These are phyloP conservation scores for Macroramphosus scolopax DNA, from an alignment of 2,797 vertebrate species.

Conservation along the genomic window DNA sequence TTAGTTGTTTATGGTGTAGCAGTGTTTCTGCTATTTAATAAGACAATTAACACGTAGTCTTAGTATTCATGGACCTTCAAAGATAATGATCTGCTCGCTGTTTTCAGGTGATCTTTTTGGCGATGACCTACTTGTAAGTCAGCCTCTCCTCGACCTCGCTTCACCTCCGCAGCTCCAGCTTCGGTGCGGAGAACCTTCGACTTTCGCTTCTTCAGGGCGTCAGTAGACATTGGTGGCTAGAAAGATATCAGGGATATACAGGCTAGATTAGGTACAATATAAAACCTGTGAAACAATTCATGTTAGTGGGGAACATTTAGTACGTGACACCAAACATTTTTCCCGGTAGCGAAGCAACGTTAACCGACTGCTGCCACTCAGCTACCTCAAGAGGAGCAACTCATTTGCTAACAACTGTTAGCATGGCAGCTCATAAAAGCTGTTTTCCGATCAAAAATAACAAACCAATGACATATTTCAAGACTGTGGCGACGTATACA, in stretches of 20 bases:
- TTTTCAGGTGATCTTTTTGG: no score
- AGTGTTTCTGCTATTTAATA: no score
- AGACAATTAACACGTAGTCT: no score
- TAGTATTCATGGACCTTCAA: no score
- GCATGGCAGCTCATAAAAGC: background rate
- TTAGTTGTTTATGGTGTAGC: no score
- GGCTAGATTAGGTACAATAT: background rate
- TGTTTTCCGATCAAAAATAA: background rate
- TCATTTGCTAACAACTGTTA: constrained; percentile 17
- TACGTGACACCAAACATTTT: background rate
- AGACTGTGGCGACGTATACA: accelerated
- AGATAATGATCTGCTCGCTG: no score
- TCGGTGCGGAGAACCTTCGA: constrained; percentile 92
- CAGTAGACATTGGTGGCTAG: constrained; percentile 74
- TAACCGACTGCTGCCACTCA: background rate
- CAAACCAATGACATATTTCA: accelerated
- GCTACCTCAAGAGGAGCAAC: constrained; percentile 5
- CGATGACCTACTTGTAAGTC: constrained; percentile 81
- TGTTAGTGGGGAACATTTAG: no score
- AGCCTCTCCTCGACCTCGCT: constrained; percentile 81
- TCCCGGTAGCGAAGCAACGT: no score
- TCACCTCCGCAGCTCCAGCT: constrained; percentile 83
- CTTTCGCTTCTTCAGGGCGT: constrained; percentile 91
- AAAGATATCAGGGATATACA: accelerated
- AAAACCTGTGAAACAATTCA: accelerated